Evolutionary conservation across 2,113 vertebrate genomes (phyloP).

Genomic region (Petaurus breviceps): DNA sequence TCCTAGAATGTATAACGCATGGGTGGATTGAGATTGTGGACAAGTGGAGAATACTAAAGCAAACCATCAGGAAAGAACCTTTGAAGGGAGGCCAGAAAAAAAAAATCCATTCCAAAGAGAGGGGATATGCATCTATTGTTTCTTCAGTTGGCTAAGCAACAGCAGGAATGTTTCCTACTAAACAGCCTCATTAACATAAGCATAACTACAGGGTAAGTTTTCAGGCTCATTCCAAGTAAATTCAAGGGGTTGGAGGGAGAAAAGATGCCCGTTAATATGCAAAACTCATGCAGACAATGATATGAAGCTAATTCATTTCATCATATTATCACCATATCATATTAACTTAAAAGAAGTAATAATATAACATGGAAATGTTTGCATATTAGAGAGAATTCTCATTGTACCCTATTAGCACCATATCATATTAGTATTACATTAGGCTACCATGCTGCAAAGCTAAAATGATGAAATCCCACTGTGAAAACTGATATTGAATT

Average conservation of each 20-base stretch:
- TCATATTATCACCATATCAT: constrained; percentile 88
- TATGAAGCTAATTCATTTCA: constrained; percentile 89
- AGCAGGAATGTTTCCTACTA: constrained; percentile 86
- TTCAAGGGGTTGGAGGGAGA: constrained; percentile 79
- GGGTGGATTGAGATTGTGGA: constrained; percentile 70
- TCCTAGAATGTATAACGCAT: constrained; percentile 77
- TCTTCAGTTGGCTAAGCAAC: constrained; percentile 87
- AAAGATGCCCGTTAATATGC: constrained; percentile 85
- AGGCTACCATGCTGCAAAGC: constrained; percentile 85
- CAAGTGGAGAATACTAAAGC: constrained; percentile 75
- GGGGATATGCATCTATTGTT: constrained; percentile 80
- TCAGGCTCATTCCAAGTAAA: constrained; percentile 87
- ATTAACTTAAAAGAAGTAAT: constrained; percentile 90
- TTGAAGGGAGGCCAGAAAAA: constrained; percentile 79
- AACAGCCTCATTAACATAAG: constrained; percentile 89
- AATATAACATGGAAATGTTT: constrained; percentile 89
- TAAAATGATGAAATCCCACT: constrained; percentile 89
- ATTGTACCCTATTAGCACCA: constrained; percentile 88
- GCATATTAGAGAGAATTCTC: constrained; percentile 87
- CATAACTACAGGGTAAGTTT: constrained; percentile 90
- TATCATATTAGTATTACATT: constrained; percentile 87
- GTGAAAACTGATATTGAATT: constrained; percentile 89
- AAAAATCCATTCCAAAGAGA: constrained; percentile 81
- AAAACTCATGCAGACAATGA: constrained; percentile 87
- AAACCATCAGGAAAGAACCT: constrained; percentile 79